Evolutionary conservation across 2,888 invertebrate genomes (phyloP).

Genomic region (Chaitophorus viminalis): DNA sequence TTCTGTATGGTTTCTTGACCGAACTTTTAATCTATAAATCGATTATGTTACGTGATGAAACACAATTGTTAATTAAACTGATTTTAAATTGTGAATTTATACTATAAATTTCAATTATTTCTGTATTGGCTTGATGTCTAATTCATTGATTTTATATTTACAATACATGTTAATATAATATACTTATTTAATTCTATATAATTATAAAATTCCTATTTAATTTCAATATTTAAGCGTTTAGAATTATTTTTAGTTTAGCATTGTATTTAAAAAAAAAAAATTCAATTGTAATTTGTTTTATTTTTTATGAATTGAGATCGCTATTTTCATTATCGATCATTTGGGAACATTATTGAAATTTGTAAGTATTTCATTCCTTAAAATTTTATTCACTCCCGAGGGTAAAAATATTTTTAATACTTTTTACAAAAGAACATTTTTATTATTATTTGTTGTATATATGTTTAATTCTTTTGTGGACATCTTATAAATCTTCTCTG

Average conservation of each 20-base stretch:
- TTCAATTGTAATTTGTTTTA: not conserved
- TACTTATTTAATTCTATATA: too few relatives aligned
- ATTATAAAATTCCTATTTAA: too few relatives aligned
- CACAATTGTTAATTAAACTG: too few relatives aligned
- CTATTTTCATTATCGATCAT: not conserved
- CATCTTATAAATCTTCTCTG: slow-evolving; percentile 12
- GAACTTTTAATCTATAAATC: not conserved
- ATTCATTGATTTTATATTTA: too few relatives aligned
- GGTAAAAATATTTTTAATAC: slow-evolving; percentile 1
- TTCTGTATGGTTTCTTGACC: not conserved
- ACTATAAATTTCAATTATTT: not conserved
- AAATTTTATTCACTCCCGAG: not conserved
- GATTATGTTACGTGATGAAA: too few relatives aligned
- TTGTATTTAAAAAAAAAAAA: too few relatives aligned
- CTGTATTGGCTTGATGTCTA: not conserved
- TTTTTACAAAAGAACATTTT: slow-evolving; percentile 6
- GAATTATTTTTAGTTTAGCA: too few relatives aligned
- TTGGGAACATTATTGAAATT: not conserved
- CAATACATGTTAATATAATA: too few relatives aligned
- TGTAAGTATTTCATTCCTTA: not conserved
- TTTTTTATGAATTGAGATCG: not conserved
- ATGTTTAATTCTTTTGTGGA: not conserved
- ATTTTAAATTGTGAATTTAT: too few relatives aligned
- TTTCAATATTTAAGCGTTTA: too few relatives aligned
- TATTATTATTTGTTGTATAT: not conserved